A percentile compares a stretch with the other conserved stretches of the same genome.
phyloP scores from a whole-genome alignment of 2,797 vertebrate genomes.

The Furcifer pardalis region DNA sequence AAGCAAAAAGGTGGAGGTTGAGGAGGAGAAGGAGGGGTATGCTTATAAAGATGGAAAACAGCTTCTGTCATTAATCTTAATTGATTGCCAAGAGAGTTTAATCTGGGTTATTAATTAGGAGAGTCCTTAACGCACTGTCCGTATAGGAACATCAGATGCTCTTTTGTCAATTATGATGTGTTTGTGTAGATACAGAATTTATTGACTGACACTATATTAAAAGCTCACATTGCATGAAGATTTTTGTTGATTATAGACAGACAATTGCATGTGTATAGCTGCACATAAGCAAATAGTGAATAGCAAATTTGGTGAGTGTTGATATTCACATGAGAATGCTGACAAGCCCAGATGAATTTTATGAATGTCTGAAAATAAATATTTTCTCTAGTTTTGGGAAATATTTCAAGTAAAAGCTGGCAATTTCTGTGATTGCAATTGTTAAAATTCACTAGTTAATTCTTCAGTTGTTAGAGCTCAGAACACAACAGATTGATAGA shows the following conservation, averaged over 20 bases:
- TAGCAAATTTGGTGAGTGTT: not conserved
- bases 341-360: conserved; percentile 5
- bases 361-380: conserved; percentile 15
- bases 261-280: conserved; percentile 52
- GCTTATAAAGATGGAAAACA: conserved; percentile 63
- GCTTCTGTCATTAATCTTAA: conserved; percentile 81
- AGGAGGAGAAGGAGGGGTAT: not conserved
- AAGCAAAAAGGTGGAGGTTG: not conserved
- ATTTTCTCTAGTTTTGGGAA: not conserved
- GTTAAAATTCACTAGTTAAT: not conserved
- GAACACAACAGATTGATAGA: not conserved
- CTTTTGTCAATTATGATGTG: conserved; percentile 69
- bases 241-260: conserved; percentile 49
- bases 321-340: not conserved
- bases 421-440: not conserved
- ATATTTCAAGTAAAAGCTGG: not conserved
- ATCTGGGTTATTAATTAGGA: conserved; percentile 79
- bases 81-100: conserved; percentile 80
- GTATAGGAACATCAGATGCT: conserved; percentile 71
- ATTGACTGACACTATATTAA: conserved; percentile 20
- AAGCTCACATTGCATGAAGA: not conserved
- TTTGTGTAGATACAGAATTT: conserved; percentile 60
- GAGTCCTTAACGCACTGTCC: conserved; percentile 66
- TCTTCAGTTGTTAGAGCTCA: not conserved
- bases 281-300: conserved; percentile 44